Base-by-base conservation (phyloP, 2,888 invertebrate species). In the Synergus gifuensis region DNA sequence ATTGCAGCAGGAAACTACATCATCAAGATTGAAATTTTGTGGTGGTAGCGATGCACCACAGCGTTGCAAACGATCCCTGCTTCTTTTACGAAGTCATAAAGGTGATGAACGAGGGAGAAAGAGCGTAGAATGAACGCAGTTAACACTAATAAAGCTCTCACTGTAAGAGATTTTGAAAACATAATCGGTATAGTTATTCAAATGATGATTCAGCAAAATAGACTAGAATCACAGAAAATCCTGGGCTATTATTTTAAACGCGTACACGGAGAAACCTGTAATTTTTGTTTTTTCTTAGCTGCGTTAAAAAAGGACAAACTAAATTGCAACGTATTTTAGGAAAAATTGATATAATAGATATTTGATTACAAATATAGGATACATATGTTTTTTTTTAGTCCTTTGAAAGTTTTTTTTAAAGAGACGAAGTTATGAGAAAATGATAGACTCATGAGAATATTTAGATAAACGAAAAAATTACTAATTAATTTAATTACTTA, bases 21-120 rank as follows among this genome's bases (percentile, higher is more conserved):
- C 49, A 46, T 73, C 73, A 73, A 73, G 73, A 73, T 73, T 73
- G 54, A 54, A 73, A 73, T 73, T 73, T 73, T 73, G 73, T 73
- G 73, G 54, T 54, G 49, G 73, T 54, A 54, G 73, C 54, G 36
- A 73, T 54, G 54, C 36, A 73, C 49, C 73, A 54, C 18, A 54
- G 73, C 54, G 73, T 73, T 73, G 73, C 36, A 73, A 73, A 54
- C 73, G 73, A 73, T 58, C 54, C 36, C 49, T 54, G n/a, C 36
- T 73, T 73, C 62, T 54, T 73, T 54, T 73, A 73, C 73, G n/a
- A 18, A 54, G 73, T 73, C 54, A 54, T 73, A 73, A 73, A 73
- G 36, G 73, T 54, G 73, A 73, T 73, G 73, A 54, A 54, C 73
- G 73, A 73, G 73, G 73, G 54, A 73, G 54, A 73, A 73, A 73